A percentile compares a stretch with the other conserved stretches of the same genome.
Evolutionary conservation across 2,888 invertebrate genomes (phyloP).

Genomic region (Norana najaformis): DNA sequence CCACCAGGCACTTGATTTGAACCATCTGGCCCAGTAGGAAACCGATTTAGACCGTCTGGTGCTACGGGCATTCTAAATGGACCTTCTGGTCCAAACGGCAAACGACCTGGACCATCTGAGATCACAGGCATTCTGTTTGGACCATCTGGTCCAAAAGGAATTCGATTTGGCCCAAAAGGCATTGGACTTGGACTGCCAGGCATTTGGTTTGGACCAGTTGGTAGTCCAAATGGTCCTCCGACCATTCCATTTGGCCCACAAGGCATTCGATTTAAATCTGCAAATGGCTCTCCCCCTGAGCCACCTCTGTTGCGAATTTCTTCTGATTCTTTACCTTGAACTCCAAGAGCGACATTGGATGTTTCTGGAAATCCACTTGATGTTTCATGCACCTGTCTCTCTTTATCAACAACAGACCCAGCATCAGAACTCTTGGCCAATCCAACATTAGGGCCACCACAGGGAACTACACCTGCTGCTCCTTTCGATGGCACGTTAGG

Average conservation of each 20-base stretch:
- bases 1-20: not conserved
- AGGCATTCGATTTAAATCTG: not conserved
- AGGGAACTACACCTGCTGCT: not conserved
- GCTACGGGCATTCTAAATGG: not conserved
- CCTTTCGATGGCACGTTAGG: not conserved
- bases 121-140: not conserved
- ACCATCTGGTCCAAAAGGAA: not conserved
- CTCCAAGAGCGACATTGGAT: not conserved
- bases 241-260: not conserved
- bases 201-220: not conserved
- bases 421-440: not conserved
- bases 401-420: not conserved
- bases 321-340: not conserved
- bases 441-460: not conserved
- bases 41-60: not conserved
- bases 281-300: not conserved
- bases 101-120: not conserved
- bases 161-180: not conserved
- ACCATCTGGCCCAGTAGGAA: not conserved
- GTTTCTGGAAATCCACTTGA: not conserved
- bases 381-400: not conserved
- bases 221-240: not conserved
- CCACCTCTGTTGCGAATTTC: not conserved
- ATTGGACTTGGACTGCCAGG: not conserved
- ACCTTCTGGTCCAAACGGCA: not conserved